A percentile compares a stretch with the other conserved stretches of the same genome.
Conservation (phyloP, 2,888 invertebrate genomes). For the Andrena bicolor region DNA sequence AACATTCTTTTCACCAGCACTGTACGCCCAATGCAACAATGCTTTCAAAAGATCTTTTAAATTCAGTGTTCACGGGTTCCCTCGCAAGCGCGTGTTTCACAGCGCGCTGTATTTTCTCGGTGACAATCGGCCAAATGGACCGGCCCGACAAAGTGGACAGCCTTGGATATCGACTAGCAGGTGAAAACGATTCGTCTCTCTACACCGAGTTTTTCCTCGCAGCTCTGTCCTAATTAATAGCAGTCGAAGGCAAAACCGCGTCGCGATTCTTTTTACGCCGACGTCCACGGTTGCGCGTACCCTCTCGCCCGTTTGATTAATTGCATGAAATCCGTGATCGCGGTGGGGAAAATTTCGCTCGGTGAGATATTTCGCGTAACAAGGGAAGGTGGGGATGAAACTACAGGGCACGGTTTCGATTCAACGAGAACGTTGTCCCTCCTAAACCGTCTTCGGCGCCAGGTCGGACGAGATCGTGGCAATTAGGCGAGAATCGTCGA, state of each 20-base stretch:
- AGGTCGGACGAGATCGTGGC: conserved; percentile 66
- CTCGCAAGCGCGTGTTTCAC: background rate
- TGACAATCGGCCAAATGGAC: background rate
- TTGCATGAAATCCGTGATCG: background rate
- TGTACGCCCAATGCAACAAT: too few species aligned
- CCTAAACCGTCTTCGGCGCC: conserved; percentile 23
- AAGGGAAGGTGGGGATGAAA: background rate
- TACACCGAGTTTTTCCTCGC: background rate
- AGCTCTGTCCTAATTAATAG: conserved; percentile 13
- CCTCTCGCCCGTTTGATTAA: background rate
- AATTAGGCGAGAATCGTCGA: conserved; percentile 74
- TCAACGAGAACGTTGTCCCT: background rate
- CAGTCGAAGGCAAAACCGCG: background rate
- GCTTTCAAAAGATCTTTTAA: too few species aligned
- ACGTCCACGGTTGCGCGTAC: background rate
- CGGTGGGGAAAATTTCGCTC: background rate
- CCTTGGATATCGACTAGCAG: background rate
- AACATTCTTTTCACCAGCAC: too few species aligned
- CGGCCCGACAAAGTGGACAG: background rate
- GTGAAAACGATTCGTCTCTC: conserved; percentile 20
- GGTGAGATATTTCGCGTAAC: conserved; percentile 16
- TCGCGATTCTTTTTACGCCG: conserved; percentile 2
- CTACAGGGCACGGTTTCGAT: background rate
- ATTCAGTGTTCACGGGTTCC: too few species aligned
- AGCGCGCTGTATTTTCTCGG: background rate